Evolutionary conservation across 2,113 vertebrate species (phyloP).

Genomic region (Paradisaea rubra): DNA sequence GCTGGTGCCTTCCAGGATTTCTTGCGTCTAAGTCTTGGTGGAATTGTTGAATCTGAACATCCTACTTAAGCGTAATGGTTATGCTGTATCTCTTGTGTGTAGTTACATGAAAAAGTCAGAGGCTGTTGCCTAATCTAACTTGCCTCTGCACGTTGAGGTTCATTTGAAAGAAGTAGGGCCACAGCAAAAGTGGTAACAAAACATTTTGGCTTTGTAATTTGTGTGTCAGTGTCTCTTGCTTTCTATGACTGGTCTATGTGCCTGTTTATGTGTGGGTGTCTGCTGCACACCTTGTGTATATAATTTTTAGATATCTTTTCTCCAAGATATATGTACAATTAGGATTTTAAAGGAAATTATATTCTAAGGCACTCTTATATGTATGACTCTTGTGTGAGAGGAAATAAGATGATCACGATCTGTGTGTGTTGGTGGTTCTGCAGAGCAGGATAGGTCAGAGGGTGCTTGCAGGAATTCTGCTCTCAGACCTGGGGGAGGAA

Average conservation of each 20-base stretch:
- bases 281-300: not conserved
- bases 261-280: not conserved
- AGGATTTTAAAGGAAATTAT: not conserved
- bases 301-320: not conserved
- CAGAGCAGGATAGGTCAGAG: rapidly evolving
- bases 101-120: not conserved
- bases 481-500: not conserved
- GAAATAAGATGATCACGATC: rapidly evolving
- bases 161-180: not conserved
- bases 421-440: not conserved
- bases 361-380: rapidly evolving
- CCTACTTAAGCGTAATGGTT: rapidly evolving
- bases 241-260: rapidly evolving
- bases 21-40: not conserved
- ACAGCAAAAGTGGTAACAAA: not conserved
- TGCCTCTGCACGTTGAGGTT: not conserved
- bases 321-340: rapidly evolving
- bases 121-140: not conserved
- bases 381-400: not conserved
- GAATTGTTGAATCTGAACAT: not conserved
- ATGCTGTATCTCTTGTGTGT: not conserved
- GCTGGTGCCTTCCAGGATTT: not conserved
- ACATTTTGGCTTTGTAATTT: not conserved
- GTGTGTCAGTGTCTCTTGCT: not conserved
- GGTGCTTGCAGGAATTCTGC: not conserved